Conservation (phyloP, 2,113 vertebrate species). For the Alethe castanea region DNA sequence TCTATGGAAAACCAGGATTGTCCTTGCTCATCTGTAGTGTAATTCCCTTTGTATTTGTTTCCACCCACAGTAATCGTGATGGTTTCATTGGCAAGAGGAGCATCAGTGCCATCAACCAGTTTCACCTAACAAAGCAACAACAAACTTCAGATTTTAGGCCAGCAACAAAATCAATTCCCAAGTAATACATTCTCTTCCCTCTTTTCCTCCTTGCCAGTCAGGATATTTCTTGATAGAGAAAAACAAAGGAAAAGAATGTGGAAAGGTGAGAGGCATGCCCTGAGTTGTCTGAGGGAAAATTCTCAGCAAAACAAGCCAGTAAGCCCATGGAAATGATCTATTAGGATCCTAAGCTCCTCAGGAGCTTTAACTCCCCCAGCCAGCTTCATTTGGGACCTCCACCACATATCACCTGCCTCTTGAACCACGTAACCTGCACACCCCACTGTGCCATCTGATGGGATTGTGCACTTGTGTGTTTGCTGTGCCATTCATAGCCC, state of each 20-base stretch:
- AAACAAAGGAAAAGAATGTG: neutral
- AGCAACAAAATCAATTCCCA: neutral
- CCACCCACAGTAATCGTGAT: slow-evolving; percentile 35
- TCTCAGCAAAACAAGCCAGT: neutral
- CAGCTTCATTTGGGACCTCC: no score
- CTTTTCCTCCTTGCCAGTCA: neutral
- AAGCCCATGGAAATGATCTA: neutral
- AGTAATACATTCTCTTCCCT: neutral
- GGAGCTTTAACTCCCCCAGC: neutral
- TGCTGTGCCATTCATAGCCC: neutral
- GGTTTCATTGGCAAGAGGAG: slow-evolving; percentile 62
- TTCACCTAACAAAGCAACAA: slow-evolving; percentile 55
- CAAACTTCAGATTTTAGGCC: neutral
- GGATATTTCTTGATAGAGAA: neutral
- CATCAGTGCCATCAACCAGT: slow-evolving; percentile 59
- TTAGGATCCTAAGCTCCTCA: neutral
- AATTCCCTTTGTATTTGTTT: slow-evolving; percentile 28
- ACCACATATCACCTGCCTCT: no score
- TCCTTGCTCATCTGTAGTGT: slow-evolving; percentile 69
- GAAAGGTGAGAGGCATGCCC: neutral
- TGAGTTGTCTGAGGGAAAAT: neutral
- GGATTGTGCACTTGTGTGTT: neutral
- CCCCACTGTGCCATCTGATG: neutral
- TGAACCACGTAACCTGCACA: no score
- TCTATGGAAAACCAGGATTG: slow-evolving; percentile 67